phyloP scores from a whole-genome alignment of 2,113 vertebrate species.

The Pangasianodon gigas region DNA sequence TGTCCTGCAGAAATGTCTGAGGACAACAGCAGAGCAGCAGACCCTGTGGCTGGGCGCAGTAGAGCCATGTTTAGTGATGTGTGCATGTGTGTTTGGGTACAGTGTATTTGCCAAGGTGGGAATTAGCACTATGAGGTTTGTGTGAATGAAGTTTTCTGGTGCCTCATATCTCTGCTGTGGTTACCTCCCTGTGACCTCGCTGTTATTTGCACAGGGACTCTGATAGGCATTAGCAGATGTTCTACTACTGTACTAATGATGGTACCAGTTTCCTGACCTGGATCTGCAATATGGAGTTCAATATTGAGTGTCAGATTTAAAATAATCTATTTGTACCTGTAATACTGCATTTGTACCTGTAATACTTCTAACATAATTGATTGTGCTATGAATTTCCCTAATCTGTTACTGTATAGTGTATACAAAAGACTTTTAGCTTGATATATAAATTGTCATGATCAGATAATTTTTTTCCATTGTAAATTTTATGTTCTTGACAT shows the following conservation, averaged over 20 bases:
- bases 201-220: slow-evolving; percentile 14
- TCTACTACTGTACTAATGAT: not conserved
- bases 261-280: not conserved
- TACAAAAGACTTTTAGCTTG: not conserved
- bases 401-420: not conserved
- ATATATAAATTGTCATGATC: not conserved
- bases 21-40: slow-evolving; percentile 4
- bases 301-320: not conserved
- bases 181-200: slow-evolving; percentile 26
- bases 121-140: not conserved
- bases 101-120: not conserved
- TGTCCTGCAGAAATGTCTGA: slow-evolving; percentile 15
- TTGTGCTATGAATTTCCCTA: not conserved
- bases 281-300: not conserved
- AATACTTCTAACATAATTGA: not conserved
- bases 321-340: not conserved
- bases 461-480: not conserved
- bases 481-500: not conserved
- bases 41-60: not conserved
- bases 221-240: slow-evolving; percentile 37
- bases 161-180: slow-evolving; percentile 6
- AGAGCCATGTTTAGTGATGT: not conserved
- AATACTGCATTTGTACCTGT: not conserved
- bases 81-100: slow-evolving; percentile 6
- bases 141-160: not conserved